Percentiles rank a stretch among this genome's conserved stretches.
phyloP scores from a whole-genome alignment of 2,113 vertebrate species.

The Lamprotornis superbus region DNA sequence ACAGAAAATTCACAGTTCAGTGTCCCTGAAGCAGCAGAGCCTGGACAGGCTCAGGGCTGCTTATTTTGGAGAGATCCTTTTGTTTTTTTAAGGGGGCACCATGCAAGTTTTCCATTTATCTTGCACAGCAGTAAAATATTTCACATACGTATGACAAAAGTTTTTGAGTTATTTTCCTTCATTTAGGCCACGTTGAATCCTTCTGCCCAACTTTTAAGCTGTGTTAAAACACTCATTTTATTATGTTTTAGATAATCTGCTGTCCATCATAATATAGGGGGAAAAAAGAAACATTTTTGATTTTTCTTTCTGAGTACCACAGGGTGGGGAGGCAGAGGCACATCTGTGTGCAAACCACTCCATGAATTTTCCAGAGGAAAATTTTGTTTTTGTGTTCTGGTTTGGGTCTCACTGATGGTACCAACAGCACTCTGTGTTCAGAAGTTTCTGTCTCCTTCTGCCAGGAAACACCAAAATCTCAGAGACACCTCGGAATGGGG shows the following conservation, averaged over 20 bases:
- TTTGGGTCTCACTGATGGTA: not conserved
- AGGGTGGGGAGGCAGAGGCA: not conserved
- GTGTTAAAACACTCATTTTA: not conserved
- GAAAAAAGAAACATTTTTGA: not conserved
- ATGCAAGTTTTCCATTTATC: not conserved
- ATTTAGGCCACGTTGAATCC: not conserved
- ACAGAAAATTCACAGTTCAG: not conserved
- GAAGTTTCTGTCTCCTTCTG: not conserved
- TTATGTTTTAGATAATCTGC: not conserved
- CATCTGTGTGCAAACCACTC: not conserved
- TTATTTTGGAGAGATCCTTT: not conserved
- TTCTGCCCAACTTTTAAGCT: not conserved
- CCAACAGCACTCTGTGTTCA: not conserved
- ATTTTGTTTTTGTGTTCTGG: not conserved
- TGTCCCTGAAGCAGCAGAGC: not conserved
- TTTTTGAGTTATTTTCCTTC: not conserved
- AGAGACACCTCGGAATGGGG: not conserved
- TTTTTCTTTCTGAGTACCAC: not conserved
- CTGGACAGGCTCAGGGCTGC: not conserved
- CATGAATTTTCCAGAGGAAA: not conserved
- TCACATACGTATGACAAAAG: not conserved
- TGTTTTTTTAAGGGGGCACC: not conserved
- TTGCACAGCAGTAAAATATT: not conserved
- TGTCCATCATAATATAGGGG: not conserved
- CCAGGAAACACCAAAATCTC: not conserved